phyloP scores from a whole-genome alignment of 2,113 vertebrate species.

The Bufo gargarizans region DNA sequence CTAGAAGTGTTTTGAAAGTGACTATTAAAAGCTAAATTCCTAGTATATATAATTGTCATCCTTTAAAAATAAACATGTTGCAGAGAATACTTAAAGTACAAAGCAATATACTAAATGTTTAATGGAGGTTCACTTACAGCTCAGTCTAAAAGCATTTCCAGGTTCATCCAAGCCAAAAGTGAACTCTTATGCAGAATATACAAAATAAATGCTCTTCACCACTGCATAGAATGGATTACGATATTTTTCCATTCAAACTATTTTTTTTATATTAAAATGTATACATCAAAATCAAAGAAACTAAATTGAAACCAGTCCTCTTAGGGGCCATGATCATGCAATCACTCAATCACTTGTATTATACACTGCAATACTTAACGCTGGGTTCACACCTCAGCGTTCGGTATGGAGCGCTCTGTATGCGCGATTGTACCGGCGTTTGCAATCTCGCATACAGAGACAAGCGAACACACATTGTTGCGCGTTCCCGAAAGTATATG shows the following conservation, averaged over 20 bases:
- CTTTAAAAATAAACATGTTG: constrained; percentile 31
- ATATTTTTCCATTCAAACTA: background rate
- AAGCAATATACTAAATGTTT: constrained; percentile 18
- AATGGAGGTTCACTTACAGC: constrained; percentile 18
- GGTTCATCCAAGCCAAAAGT: background rate
- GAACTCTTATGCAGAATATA: background rate
- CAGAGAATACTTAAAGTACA: constrained; percentile 18
- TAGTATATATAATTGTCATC: constrained; percentile 1
- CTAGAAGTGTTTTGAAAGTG: background rate
- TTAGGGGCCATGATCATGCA: too few species aligned
- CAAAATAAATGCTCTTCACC: background rate
- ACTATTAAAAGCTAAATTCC: constrained; percentile 17
- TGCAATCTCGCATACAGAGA: too few species aligned
- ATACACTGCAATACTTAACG: too few species aligned
- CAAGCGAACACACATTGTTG: too few species aligned
- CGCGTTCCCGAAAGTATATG: too few species aligned
- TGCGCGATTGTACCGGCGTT: too few species aligned
- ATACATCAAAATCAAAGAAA: background rate
- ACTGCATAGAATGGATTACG: background rate
- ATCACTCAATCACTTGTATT: too few species aligned
- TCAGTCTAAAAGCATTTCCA: constrained; percentile 12
- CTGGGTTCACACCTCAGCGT: too few species aligned
- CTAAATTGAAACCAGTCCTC: background rate
- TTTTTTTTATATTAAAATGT: background rate
- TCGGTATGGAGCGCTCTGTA: too few species aligned